A percentile compares a stretch with the other conserved stretches of the same genome.
phyloP scores from a whole-genome alignment of 1,140 invertebrate genomes.

The Macrosteles quadrilineatus region DNA sequence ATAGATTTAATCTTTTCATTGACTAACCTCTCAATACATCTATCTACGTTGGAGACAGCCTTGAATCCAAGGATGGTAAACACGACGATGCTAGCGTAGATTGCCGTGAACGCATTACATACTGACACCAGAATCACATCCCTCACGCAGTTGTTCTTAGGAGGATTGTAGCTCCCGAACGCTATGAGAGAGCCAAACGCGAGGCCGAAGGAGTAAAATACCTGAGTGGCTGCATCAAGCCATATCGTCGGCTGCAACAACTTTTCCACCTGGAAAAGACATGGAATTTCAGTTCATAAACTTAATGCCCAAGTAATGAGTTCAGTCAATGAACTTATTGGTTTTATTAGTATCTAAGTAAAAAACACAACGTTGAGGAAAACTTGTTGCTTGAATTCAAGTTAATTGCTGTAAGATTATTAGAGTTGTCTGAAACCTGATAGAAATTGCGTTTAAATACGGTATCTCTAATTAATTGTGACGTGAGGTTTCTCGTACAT shows the following conservation, averaged over 20 bases:
- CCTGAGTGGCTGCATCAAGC: constrained; percentile 93
- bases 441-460: too few species aligned
- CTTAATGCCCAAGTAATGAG: too few species aligned
- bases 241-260: constrained; percentile 80
- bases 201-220: constrained; percentile 93
- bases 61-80: constrained; percentile 89
- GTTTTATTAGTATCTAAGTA: too few species aligned
- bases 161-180: constrained; percentile 88
- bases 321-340: too few species aligned
- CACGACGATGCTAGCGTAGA: constrained; percentile 92
- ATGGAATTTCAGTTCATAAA: too few species aligned
- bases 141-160: constrained; percentile 86
- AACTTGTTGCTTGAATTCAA: too few species aligned
- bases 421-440: too few species aligned
- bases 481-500: too few species aligned
- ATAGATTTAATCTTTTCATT: too few species aligned
- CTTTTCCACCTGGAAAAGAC: constrained; percentile 72
- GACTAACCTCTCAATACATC: constrained; percentile 69
- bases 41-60: constrained; percentile 76
- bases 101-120: constrained; percentile 88
- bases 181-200: constrained; percentile 92
- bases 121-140: constrained; percentile 88
- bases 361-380: too few species aligned
- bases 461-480: too few species aligned
- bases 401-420: too few species aligned